These are phyloP conservation scores for Melanotaenia duboulayi DNA, from an alignment of 2,113 vertebrate genomes.

Conservation along the genomic window DNA sequence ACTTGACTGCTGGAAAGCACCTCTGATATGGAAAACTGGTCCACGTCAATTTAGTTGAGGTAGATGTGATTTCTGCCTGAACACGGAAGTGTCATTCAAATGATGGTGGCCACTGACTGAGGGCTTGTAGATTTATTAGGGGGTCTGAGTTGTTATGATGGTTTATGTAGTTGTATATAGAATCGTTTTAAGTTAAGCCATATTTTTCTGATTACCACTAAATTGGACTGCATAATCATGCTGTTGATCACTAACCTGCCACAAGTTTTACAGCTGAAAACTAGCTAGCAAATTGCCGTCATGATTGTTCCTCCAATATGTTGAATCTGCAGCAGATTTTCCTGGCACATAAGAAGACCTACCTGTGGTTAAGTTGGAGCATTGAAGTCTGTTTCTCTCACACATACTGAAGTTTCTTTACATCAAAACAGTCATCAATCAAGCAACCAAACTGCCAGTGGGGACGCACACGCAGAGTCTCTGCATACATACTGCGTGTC, in stretches of 20 bases:
- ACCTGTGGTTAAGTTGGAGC: conserved; percentile 9
- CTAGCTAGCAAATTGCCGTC: not conserved
- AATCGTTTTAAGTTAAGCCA: conserved; percentile 54
- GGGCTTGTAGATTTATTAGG: conserved; percentile 61
- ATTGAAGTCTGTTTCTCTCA: conserved; percentile 1
- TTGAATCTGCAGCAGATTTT: not conserved
- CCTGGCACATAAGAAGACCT: not conserved
- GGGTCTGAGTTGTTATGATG: conserved; percentile 49
- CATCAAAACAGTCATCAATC: conserved; percentile 22
- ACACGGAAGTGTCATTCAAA: conserved; percentile 72
- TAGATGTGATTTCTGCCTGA: conserved; percentile 75
- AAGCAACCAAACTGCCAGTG: conserved; percentile 25
- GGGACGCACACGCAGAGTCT: conserved; percentile 16
- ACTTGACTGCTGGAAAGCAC: conserved; percentile 59
- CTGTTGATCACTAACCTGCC: conserved; percentile 10
- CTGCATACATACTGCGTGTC: conserved; percentile 33
- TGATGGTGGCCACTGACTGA: conserved; percentile 56
- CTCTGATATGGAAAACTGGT: conserved; percentile 73
- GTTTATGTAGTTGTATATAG: conserved; percentile 34
- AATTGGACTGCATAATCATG: conserved; percentile 24
- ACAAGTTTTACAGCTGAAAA: conserved; percentile 8
- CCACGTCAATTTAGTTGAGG: conserved; percentile 67
- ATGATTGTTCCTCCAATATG: not conserved
- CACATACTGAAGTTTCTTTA: not conserved
- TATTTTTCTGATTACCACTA: conserved; percentile 49